phyloP scores from a whole-genome alignment of 2,888 invertebrate genomes.

The Athripsodes cinereus region DNA sequence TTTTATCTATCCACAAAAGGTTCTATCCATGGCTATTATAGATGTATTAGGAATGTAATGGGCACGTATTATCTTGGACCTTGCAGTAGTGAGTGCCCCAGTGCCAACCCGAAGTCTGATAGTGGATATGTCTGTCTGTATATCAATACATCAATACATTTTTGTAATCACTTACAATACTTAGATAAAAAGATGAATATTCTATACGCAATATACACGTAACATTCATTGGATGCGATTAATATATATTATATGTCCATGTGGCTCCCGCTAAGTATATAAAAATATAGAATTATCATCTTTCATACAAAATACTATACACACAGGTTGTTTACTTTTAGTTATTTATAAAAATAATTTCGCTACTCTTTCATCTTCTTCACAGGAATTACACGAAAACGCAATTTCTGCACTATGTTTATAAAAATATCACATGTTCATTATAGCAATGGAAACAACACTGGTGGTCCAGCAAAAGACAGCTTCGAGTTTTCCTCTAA shows the following conservation, averaged over 20 bases:
- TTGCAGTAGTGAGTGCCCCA: no score
- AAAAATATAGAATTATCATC: slow-evolving; percentile 15
- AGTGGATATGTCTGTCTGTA: background rate
- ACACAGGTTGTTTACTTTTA: slow-evolving; percentile 17
- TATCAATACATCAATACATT: background rate
- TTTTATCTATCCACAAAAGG: no score
- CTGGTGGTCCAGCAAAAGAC: slow-evolving; percentile 27
- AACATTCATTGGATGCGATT: slow-evolving; percentile 1
- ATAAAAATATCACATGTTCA: slow-evolving; percentile 28
- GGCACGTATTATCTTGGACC: no score
- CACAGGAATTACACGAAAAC: slow-evolving; percentile 20
- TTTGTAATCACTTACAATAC: background rate
- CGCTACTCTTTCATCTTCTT: slow-evolving; percentile 16
- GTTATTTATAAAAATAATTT: slow-evolving; percentile 28
- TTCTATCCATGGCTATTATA: no score
- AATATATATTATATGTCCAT: background rate
- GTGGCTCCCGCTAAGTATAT: background rate
- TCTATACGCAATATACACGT: background rate
- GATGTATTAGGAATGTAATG: no score
- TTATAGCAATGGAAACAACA: slow-evolving; percentile 24
- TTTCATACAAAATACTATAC: slow-evolving; percentile 21
- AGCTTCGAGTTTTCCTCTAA: slow-evolving; percentile 15
- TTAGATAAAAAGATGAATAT: slow-evolving; percentile 1
- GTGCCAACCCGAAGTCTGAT: no score
- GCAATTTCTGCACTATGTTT: slow-evolving; percentile 25